Conservation (phyloP, 2,888 invertebrate species). For the Xanthia togata region DNA sequence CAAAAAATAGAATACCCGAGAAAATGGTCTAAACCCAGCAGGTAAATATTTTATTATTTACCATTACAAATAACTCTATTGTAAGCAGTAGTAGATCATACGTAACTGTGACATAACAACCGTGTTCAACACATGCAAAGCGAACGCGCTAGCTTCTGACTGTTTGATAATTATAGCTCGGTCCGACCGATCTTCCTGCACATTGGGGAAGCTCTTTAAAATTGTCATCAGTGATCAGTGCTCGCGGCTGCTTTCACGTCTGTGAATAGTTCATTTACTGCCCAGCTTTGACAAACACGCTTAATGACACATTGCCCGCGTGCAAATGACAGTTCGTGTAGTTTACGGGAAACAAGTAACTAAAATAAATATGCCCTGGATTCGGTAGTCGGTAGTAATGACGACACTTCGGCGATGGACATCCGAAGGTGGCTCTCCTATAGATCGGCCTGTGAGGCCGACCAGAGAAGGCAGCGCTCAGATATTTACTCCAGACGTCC, state of each 20-base stretch:
- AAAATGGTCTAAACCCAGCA: slow-evolving; percentile 89
- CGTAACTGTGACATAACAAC: slow-evolving; percentile 85
- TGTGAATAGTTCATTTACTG: slow-evolving; percentile 87
- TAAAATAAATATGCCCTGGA: slow-evolving; percentile 80
- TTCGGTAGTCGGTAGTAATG: slow-evolving; percentile 82
- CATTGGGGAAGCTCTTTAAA: slow-evolving; percentile 88
- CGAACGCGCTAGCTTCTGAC: slow-evolving; percentile 87
- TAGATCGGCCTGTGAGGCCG: slow-evolving; percentile 91
- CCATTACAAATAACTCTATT: slow-evolving; percentile 60
- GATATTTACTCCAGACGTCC: slow-evolving; percentile 94
- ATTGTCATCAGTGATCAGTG: slow-evolving; percentile 89
- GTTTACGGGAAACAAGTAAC: slow-evolving; percentile 70
- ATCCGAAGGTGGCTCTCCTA: slow-evolving; percentile 92
- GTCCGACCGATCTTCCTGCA: slow-evolving; percentile 85
- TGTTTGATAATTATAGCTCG: slow-evolving; percentile 88
- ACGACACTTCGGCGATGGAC: slow-evolving; percentile 91
- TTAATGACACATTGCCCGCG: slow-evolving; percentile 79
- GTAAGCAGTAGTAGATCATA: slow-evolving; percentile 66
- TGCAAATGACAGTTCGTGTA: slow-evolving; percentile 72
- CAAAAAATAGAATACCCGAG: slow-evolving; percentile 75
- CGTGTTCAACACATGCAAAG: slow-evolving; percentile 84
- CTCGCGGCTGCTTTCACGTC: slow-evolving; percentile 88
- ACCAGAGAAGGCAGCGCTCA: slow-evolving; percentile 93
- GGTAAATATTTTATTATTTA: slow-evolving; percentile 78
- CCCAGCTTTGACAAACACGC: slow-evolving; percentile 81